These are phyloP conservation scores for Drosophila robusta DNA, from an alignment of 2,888 invertebrate genomes.

Conservation along the genomic window DNA sequence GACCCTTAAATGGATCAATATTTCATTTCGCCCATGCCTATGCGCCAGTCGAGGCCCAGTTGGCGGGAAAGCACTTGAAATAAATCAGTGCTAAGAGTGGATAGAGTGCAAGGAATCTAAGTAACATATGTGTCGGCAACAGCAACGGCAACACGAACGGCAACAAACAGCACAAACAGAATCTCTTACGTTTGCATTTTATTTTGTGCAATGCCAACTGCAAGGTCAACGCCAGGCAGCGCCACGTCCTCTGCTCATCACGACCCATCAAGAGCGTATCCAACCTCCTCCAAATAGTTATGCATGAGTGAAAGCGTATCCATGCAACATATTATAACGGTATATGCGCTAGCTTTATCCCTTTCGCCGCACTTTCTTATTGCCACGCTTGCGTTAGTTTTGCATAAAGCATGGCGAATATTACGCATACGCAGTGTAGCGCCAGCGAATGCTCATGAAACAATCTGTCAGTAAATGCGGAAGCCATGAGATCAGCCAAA, in stretches of 20 bases:
- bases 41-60: constrained; percentile 23
- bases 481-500: constrained; percentile 21
- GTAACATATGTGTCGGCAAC: constrained; percentile 29
- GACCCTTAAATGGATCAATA: constrained; percentile 69
- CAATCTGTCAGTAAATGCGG: constrained; percentile 39
- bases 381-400: constrained; percentile 28
- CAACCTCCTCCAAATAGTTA: constrained; percentile 20
- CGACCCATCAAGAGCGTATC: constrained; percentile 41
- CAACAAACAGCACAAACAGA: constrained; percentile 21
- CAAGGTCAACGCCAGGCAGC: constrained; percentile 59
- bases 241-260: constrained; percentile 21
- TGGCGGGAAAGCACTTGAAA: constrained; percentile 58
- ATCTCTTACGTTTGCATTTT: constrained; percentile 39
- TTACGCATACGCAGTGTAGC: constrained; percentile 53
- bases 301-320: constrained; percentile 57
- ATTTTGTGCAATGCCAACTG: constrained; percentile 46
- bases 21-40: constrained; percentile 47
- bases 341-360: background rate
- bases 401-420: constrained; percentile 67
- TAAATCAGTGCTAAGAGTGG: constrained; percentile 48
- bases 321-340: constrained; percentile 44
- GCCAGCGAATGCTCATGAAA: constrained; percentile 34
- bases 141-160: constrained; percentile 3
- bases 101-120: constrained; percentile 9
- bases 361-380: background rate